Percentiles rank a stretch among this genome's conserved stretches.
phyloP scores from a whole-genome alignment of 2,113 vertebrate genomes.

The Gobio gobio region DNA sequence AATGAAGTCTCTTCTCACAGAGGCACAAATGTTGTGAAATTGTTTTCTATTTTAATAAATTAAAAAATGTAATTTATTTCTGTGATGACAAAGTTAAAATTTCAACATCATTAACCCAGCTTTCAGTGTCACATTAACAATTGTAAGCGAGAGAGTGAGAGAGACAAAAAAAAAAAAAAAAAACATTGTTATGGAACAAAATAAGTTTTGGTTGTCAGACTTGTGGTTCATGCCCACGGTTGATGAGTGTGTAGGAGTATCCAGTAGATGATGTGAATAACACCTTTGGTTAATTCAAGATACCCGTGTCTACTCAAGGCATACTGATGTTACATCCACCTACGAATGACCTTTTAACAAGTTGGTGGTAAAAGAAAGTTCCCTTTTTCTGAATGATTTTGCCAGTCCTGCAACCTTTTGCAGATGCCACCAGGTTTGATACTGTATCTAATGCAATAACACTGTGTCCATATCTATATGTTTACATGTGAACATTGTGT shows the following conservation, averaged over 20 bases:
- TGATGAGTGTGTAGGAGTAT: neutral
- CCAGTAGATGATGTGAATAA: neutral
- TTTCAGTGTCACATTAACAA: too few relatives aligned
- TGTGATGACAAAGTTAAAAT: too few relatives aligned
- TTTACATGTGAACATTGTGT: too few relatives aligned
- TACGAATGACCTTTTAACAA: neutral
- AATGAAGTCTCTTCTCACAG: too few relatives aligned
- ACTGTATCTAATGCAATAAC: neutral
- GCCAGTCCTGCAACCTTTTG: neutral
- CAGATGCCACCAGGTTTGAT: neutral
- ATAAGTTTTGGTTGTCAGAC: neutral
- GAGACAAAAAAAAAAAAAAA: too few relatives aligned
- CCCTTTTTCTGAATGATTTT: neutral
- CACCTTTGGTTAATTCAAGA: neutral
- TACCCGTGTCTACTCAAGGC: neutral
- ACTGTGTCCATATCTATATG: neutral
- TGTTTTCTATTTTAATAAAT: too few relatives aligned
- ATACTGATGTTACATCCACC: neutral
- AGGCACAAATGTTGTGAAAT: too few relatives aligned
- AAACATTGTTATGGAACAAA: neutral
- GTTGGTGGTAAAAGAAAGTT: neutral
- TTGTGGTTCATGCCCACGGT: neutral
- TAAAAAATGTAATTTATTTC: too few relatives aligned
- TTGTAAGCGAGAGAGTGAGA: too few relatives aligned
- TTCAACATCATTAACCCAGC: too few relatives aligned